Evolutionary conservation across 1,140 invertebrate genomes (phyloP).

Genomic region (Polypedilum pembai): DNA sequence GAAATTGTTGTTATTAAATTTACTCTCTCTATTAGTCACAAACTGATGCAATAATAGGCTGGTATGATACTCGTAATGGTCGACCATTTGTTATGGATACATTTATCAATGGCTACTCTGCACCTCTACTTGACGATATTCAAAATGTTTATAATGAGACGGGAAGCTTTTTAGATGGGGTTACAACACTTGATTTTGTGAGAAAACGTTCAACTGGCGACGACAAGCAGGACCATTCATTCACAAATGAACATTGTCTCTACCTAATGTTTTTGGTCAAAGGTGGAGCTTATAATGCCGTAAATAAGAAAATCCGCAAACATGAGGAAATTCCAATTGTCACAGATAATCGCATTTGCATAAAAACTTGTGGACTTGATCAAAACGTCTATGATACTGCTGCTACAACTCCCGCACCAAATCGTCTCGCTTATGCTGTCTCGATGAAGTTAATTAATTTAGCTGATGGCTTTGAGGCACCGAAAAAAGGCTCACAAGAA

Average conservation of each 20-base stretch:
- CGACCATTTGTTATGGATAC: constrained; percentile 80
- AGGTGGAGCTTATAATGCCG: constrained; percentile 73
- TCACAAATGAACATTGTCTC: constrained; percentile 72
- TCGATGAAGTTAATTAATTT: constrained; percentile 67
- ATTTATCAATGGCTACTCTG: constrained; percentile 70
- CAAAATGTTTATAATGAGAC: constrained; percentile 68
- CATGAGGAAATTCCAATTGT: constrained; percentile 70
- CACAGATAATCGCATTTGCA: constrained; percentile 73
- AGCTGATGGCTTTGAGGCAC: constrained; percentile 65
- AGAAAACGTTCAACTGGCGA: constrained; percentile 63
- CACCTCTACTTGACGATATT: constrained; percentile 64
- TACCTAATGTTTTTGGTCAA: constrained; percentile 84
- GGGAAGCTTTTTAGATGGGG: constrained; percentile 64
- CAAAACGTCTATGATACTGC: constrained; percentile 48
- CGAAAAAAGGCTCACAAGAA: constrained; percentile 57
- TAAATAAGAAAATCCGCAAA: constrained; percentile 78
- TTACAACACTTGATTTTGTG: constrained; percentile 70
- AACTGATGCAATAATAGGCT: constrained; percentile 78
- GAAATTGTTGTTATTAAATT: neutral
- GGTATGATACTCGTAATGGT: constrained; percentile 67
- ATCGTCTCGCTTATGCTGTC: constrained; percentile 59
- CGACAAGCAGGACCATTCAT: constrained; percentile 74
- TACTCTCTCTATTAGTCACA: constrained; percentile 51
- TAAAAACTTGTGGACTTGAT: constrained; percentile 59
- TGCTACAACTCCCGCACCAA: constrained; percentile 53